Evolutionary conservation across 2,797 vertebrate genomes (phyloP), one percentile per base, ranked within the genome.

Genomic region (Chaetodon trifasciatus): DNA sequence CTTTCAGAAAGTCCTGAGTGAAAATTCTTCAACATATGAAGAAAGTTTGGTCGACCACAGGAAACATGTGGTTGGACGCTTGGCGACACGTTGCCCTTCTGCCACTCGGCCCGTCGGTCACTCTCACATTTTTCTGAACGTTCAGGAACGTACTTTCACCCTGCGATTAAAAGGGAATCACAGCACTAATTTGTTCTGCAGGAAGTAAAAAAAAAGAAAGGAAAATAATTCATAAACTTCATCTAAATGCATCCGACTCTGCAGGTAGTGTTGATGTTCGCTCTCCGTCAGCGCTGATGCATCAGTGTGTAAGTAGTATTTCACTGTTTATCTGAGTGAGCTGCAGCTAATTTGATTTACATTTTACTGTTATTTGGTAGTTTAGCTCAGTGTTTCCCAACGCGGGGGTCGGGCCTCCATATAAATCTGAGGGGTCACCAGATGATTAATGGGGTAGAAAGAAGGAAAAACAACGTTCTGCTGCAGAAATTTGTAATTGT

Each of bases 11-110:
- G 4, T 56, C 44, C 49, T 0, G 60, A 28, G 47, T 37, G 68
- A 53, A 73, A 55, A 64, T 53, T 81, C 44, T 55, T 35, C 23
- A 74, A 75, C 49, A 80, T 68, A 70, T 78, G 73, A 65, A 74
- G 42, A 79, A 70, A 74, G 46, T 44, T 49, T 39, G 52, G 28
- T 28, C 69, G 84, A 84, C 76, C 85, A 70, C 79, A 90, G 55
- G 66, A 71, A 81, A 80, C 21, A 52, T 71, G 69, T 67, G 75
- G 73, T 58, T 44, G 42, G 68, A 56, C 72, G 46, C 42, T 61
- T 78, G 68, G 44, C 8, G 23, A 78, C 39, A 67, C 76, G 79
- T 82, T 57, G 76, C 13, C 28, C 53, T 6, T 64, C 55, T 69
- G 64, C 71, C 76, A 76, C 63, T 68, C 35, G 17, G 50, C 75